These are phyloP conservation scores for Xylocopa sonorina DNA, from an alignment of 1,140 invertebrate genomes.

Conservation along the genomic window DNA sequence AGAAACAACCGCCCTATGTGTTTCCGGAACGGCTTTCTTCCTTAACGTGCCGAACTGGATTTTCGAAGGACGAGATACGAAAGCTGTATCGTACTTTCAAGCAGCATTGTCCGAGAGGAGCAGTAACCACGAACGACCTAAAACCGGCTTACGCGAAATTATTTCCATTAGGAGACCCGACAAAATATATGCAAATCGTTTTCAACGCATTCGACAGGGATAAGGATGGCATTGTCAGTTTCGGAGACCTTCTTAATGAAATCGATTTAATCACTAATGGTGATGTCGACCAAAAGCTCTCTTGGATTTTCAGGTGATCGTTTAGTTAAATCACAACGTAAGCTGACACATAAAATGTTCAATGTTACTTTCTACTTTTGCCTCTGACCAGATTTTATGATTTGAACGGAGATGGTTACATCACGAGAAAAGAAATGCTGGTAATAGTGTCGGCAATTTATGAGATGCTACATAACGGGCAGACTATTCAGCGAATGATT, in stretches of 20 bases:
- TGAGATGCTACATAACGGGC: slow-evolving; percentile 70
- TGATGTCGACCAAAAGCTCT: slow-evolving; percentile 71
- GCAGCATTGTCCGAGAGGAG: slow-evolving; percentile 72
- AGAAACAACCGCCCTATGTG: slow-evolving; percentile 54
- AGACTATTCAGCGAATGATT: slow-evolving; percentile 60
- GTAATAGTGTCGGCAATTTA: slow-evolving; percentile 73
- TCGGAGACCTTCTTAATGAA: slow-evolving; percentile 70
- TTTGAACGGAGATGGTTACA: slow-evolving; percentile 74
- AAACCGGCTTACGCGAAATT: slow-evolving; percentile 74
- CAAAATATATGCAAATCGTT: slow-evolving; percentile 73
- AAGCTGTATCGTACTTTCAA: slow-evolving; percentile 75
- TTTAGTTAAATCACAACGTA: not conserved
- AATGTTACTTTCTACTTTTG: slow-evolving; percentile 39
- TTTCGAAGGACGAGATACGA: slow-evolving; percentile 72
- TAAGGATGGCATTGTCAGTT: slow-evolving; percentile 73
- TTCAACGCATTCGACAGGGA: slow-evolving; percentile 75
- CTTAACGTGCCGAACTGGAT: slow-evolving; percentile 69
- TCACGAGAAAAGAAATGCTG: slow-evolving; percentile 75
- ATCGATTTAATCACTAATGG: slow-evolving; percentile 71
- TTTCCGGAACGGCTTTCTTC: slow-evolving; percentile 67
- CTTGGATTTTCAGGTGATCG: slow-evolving; percentile 76
- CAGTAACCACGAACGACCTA: slow-evolving; percentile 66
- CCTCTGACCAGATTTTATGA: slow-evolving; percentile 72
- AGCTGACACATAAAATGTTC: not conserved
- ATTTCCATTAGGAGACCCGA: slow-evolving; percentile 74